phyloP scores from a whole-genome alignment of 2,797 vertebrate species.

The Mormyrus proboscirostris region DNA sequence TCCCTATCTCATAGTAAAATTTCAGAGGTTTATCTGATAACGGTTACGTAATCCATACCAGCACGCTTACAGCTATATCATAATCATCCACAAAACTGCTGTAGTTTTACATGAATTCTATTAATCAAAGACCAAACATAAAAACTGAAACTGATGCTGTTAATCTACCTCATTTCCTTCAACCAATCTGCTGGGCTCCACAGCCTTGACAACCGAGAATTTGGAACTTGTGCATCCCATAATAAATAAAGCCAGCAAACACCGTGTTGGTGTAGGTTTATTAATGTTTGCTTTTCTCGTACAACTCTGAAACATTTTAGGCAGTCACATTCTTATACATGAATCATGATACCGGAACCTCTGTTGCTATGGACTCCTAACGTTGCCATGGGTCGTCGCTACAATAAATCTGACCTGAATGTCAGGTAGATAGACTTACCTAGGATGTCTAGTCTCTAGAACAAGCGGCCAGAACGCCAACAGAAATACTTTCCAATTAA shows the following conservation, averaged over 20 bases:
- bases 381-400: constrained; percentile 66
- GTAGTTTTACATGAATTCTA: background rate
- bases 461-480: constrained; percentile 17
- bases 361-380: constrained; percentile 43
- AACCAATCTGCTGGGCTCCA: constrained; percentile 27
- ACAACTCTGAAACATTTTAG: constrained; percentile 7
- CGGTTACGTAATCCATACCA: background rate
- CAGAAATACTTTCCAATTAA: background rate
- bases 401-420: constrained; percentile 64
- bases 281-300: constrained; percentile 3
- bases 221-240: constrained; percentile 62
- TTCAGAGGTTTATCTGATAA: background rate
- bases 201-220: constrained; percentile 42
- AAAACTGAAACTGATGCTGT: background rate
- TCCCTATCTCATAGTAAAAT: background rate
- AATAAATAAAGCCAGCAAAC: background rate
- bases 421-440: constrained; percentile 32
- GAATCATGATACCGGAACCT: background rate
- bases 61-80: background rate
- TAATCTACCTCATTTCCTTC: constrained; percentile 47
- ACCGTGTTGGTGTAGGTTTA: constrained; percentile 23
- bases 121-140: background rate
- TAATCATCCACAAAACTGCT: background rate
- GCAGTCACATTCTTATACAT: constrained; percentile 53
- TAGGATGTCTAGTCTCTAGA: background rate